Base-by-base conservation (phyloP, 2,888 invertebrate species). In the Ctena decussata region DNA sequence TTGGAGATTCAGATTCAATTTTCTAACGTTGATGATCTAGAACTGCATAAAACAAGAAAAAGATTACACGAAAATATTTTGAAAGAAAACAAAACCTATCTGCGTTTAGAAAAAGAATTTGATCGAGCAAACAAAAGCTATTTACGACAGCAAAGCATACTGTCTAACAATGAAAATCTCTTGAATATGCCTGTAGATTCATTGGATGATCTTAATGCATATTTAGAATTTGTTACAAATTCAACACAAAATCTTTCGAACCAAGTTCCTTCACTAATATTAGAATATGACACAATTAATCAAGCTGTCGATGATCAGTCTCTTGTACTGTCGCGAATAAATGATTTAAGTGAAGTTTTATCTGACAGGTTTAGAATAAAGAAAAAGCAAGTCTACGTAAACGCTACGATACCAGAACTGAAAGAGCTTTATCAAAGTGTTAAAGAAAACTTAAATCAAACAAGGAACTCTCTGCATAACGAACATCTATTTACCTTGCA, bases 321-420 rank as follows among this genome's bases (percentile, higher is more conserved):
- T 35, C 1, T n/a, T n/a, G 12, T 1, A 21, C 30, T 65, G 18
- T 11, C 65, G 5, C 8, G 35, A 1, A 6, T 65, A 1, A 30
- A 12, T 1, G 18, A 35, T 6, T 3, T 11, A 6, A 65, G 8
- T 18, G 1, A 2, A 35, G 35, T 11, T 2, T 21, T 65, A 35
- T 0, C 8, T n/a, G 35, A 65, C 32, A 35, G 5, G 35, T 69
- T 69, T 15, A 41, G 18, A 21, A 11, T 15, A 53, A 44, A 80
- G 24, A 79, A 81, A 72, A 85, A 85, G 37, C 24, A 44, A 1
- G 76, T 82, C n/a, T 85, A 72, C 30, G 32, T 85, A 11, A 24
- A 75, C 30, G 18, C 35, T 1, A 70, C 53, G 15, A 21, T 46
- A 2, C 78, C 74, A 15, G 8, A n/a, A 12, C 30, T 85, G 12